phyloP scores from a whole-genome alignment of 2,797 vertebrate species.

The Takifugu rubripes region DNA sequence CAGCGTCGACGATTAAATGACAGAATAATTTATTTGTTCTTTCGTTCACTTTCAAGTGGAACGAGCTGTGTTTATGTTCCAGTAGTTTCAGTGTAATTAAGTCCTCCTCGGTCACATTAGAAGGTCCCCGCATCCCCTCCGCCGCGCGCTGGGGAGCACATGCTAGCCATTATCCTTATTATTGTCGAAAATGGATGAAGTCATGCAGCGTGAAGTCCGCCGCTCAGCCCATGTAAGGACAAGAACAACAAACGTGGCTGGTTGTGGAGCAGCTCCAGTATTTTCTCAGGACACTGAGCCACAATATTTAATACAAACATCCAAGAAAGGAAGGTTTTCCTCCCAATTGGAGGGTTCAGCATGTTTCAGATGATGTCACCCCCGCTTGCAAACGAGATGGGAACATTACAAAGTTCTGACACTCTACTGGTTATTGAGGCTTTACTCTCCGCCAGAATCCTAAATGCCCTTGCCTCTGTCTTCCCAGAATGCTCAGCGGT shows the following conservation, averaged over 20 bases:
- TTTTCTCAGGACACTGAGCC: slow-evolving; percentile 33
- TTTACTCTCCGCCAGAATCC: no score
- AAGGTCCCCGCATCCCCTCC: slow-evolving; percentile 27
- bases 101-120: slow-evolving; percentile 30
- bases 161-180: slow-evolving; percentile 57
- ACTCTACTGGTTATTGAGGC: no score
- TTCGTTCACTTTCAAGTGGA: slow-evolving; percentile 12
- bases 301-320: slow-evolving; percentile 10
- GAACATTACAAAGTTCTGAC: no score
- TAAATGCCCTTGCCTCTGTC: slow-evolving; percentile 16
- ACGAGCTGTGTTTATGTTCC: slow-evolving; percentile 22
- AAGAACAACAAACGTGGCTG: slow-evolving; percentile 17
- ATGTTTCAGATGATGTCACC: no score
- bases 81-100: slow-evolving; percentile 22
- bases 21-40: slow-evolving; percentile 7
- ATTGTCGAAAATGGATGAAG: slow-evolving; percentile 51
- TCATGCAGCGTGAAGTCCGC: slow-evolving; percentile 41
- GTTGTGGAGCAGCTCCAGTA: slow-evolving; percentile 27
- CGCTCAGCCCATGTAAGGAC: slow-evolving; percentile 53
- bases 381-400: no score
- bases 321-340: neutral
- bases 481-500: slow-evolving; percentile 88
- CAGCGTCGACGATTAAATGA: neutral
- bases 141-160: slow-evolving; percentile 29
- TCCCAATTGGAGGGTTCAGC: no score